These are phyloP conservation scores for Scomber scombrus DNA, from an alignment of 2,113 vertebrate species.

Conservation along the genomic window DNA sequence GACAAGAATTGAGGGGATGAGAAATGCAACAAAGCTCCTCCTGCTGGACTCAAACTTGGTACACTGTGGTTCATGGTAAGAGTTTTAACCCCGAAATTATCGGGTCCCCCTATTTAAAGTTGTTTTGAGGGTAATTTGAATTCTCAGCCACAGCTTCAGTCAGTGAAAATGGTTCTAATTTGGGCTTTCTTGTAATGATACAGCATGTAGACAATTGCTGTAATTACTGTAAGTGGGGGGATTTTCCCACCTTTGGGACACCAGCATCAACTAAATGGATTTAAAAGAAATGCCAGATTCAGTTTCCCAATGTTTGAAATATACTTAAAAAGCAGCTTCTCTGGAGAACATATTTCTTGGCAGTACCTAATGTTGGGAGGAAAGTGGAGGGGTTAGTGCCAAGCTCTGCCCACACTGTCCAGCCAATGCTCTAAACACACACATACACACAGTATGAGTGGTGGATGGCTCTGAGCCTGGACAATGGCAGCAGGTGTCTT, in stretches of 20 bases:
- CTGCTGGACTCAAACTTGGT: not conserved
- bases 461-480: constrained; percentile 21
- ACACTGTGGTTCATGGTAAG: not conserved
- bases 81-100: too few species aligned
- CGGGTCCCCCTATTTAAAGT: not conserved
- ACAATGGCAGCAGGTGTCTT: constrained; percentile 42
- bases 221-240: not conserved
- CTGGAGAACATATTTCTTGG: constrained; percentile 37
- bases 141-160: constrained; percentile 2
- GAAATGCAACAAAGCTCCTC: not conserved
- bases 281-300: constrained; percentile 12
- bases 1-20: not conserved
- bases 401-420: not conserved
- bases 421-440: constrained; percentile 1
- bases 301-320: not conserved
- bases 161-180: not conserved
- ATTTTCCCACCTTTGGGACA: constrained; percentile 15
- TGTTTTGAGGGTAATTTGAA: not conserved
- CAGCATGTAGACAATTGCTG: not conserved
- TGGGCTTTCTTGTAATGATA: constrained; percentile 2
- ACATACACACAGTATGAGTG: constrained; percentile 27
- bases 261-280: not conserved
- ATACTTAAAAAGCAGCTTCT: constrained; percentile 10
- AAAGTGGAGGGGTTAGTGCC: not conserved
- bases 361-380: constrained; percentile 10